Conservation (phyloP, 2,113 vertebrate genomes). For the Empidonax alnorum region DNA sequence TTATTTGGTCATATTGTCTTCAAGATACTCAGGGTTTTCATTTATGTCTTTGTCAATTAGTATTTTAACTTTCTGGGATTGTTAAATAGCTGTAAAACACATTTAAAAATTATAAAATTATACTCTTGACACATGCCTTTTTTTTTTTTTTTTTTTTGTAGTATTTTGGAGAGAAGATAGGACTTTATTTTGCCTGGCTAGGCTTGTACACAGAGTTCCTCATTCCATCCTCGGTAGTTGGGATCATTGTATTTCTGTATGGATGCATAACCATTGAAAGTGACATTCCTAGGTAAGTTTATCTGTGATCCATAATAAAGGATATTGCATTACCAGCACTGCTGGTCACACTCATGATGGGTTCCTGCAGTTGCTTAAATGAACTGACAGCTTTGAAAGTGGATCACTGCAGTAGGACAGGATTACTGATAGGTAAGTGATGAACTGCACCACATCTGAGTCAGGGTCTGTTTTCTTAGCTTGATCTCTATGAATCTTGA, state of each 20-base stretch:
- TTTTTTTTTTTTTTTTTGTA: neutral
- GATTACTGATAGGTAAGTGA: neutral
- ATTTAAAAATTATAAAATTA: neutral
- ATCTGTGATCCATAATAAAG: neutral
- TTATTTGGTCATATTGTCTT: neutral
- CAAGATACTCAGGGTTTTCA: neutral
- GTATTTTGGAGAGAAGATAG: conserved; percentile 99
- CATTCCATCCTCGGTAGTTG: conserved; percentile 91
- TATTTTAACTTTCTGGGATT: neutral
- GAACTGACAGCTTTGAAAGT: neutral
- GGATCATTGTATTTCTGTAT: conserved; percentile 95
- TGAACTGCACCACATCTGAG: neutral
- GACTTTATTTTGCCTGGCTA: conserved; percentile 97
- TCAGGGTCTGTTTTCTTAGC: neutral
- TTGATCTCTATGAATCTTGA: neutral
- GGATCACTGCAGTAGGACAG: neutral
- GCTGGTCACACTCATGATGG: neutral
- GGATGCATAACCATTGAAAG: conserved; percentile 91
- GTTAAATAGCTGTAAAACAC: neutral
- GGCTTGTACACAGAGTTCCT: conserved; percentile 96
- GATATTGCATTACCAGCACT: neutral
- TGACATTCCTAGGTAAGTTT: conserved; percentile 91
- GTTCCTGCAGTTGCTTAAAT: neutral
- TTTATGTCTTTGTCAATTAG: neutral
- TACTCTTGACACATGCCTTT: neutral